These are phyloP conservation scores for Himantopus leucocephalus DNA, from an alignment of 2,113 vertebrate species.

Conservation along the genomic window DNA sequence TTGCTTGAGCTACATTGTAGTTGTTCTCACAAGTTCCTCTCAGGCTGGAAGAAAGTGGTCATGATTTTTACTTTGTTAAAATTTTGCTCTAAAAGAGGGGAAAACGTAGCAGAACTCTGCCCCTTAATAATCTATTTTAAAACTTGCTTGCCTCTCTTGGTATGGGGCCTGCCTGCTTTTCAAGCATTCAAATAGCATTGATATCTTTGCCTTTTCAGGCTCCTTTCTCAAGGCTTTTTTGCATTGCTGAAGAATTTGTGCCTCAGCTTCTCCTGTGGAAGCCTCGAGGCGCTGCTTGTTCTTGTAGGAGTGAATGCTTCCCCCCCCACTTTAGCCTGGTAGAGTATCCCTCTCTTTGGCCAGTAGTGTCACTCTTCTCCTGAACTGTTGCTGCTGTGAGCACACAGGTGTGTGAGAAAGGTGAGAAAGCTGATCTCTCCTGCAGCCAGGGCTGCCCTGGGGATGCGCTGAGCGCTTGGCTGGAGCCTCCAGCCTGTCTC, in stretches of 20 bases:
- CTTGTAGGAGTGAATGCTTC: not conserved
- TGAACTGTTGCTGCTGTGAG: not conserved
- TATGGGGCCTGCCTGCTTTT: not conserved
- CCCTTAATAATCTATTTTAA: not conserved
- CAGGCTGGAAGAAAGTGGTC: not conserved
- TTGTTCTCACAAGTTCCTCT: not conserved
- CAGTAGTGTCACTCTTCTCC: not conserved
- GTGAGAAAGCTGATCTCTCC: not conserved
- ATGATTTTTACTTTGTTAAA: not conserved
- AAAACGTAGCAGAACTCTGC: not conserved
- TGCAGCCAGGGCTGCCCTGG: not conserved
- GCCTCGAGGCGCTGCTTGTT: not conserved
- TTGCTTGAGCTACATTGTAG: not conserved
- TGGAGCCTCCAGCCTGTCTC: not conserved
- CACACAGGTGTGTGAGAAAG: not conserved
- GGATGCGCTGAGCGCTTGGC: not conserved
- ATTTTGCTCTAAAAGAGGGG: not conserved
- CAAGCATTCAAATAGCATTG: not conserved
- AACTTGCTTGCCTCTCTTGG: not conserved
- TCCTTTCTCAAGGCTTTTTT: not conserved
- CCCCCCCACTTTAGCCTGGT: not conserved
- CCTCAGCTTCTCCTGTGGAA: not conserved
- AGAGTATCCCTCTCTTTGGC: not conserved
- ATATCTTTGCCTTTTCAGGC: not conserved
- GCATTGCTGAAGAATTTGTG: not conserved